phyloP scores from a whole-genome alignment of 1,140 invertebrate species.

The Nixonia krombeini region DNA sequence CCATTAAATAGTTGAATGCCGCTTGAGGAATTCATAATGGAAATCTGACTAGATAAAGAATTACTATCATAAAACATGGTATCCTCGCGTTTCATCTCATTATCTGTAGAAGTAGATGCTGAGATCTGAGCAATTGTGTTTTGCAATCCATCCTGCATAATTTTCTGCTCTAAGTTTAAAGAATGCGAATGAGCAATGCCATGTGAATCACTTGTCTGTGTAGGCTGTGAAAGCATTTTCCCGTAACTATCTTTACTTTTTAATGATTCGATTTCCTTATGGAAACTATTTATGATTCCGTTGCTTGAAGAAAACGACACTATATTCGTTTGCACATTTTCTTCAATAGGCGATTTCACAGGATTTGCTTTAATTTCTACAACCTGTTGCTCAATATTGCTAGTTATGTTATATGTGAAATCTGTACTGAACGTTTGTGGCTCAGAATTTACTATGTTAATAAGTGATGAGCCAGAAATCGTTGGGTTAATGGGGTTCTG shows the following conservation, averaged over 20 bases:
- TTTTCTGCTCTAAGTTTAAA: conserved; percentile 63
- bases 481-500: conserved; percentile 36
- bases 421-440: not conserved
- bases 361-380: not conserved
- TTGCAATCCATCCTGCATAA: conserved; percentile 58
- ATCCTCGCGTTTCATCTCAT: not conserved
- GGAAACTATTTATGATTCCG: not conserved
- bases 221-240: too few relatives aligned
- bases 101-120: too few relatives aligned
- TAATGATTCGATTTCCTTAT: not conserved
- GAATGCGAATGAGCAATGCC: too few relatives aligned
- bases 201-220: too few relatives aligned
- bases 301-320: not conserved
- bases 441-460: conserved; percentile 28
- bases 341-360: too few relatives aligned
- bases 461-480: conserved; percentile 19
- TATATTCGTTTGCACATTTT: not conserved
- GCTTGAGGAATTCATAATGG: conserved; percentile 34
- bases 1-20: conserved; percentile 36
- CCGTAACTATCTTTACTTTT: not conserved
- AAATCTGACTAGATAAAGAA: conserved; percentile 50
- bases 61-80: conserved; percentile 36
- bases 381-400: not conserved
- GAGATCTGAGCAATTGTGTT: conserved; percentile 60
- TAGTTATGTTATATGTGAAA: not conserved